Evolutionary conservation across 2,113 vertebrate species (phyloP), one percentile per base, ranked within the genome.

Genomic region (Helogale parvula): DNA sequence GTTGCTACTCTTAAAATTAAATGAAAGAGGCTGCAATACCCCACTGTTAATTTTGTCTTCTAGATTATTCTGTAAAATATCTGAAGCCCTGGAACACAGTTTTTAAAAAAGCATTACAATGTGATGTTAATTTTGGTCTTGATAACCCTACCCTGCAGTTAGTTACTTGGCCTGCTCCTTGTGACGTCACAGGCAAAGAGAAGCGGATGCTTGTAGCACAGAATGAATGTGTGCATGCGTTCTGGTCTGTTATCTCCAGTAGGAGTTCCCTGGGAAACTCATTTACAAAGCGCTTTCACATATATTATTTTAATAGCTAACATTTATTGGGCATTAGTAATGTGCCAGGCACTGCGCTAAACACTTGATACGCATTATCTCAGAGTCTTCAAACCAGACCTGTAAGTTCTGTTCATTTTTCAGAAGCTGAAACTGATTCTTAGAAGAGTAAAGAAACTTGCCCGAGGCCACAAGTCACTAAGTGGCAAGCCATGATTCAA

Each of bases 1-100:
- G 97, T 60, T 96, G 97, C 72, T 93, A 35, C 47, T 95, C 69
- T 97, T 93, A 95, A 96, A 96, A 96, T 84, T 72, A 94, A 96
- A 94, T 69, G 72, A 54, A 86, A 97, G 77, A 97, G 77, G 21
- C 66, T 94, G 90, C 88, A 82, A 23, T 52, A 95, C 19, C 89
- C 96, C 93, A 97, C 77, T 91, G 69, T 45, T 93, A 77, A 79
- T 84, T 93, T 93, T 3, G 21, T 77, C 89, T 96, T 96, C 71
- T 41, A 90, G 47, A 90, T 79, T 77, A 84, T 76, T 95, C 68
- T 88, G 79, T 60, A 90, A 97, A 95, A 94, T 31, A 77, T 41
- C 69, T 54, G 47, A 96, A 91, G 83, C 33, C 45, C 41, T 77
- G 31, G 65, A 83, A 19, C 52, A 81, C 1, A 60, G 29, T 41